Conservation (phyloP, 2,888 invertebrate species). For the Pammene aurita region DNA sequence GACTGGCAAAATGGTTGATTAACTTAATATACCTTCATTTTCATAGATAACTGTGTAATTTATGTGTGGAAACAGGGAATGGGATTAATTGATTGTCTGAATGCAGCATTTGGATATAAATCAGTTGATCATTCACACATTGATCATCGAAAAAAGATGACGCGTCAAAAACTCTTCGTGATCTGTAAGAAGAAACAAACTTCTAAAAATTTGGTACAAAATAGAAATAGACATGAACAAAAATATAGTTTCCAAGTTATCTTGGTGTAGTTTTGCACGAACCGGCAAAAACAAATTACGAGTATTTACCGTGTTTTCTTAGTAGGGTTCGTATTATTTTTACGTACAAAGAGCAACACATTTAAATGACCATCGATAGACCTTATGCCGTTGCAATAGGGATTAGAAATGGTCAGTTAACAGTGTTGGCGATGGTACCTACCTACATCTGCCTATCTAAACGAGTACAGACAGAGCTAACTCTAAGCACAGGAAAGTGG, state of each 20-base stretch:
- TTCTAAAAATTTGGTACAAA: no score
- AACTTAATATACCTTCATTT: conserved; percentile 37
- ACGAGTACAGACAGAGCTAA: background rate
- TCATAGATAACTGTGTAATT: conserved; percentile 23
- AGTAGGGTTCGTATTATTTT: background rate
- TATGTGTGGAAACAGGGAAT: background rate
- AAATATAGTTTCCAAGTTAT: no score
- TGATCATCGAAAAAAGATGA: no score
- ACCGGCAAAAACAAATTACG: background rate
- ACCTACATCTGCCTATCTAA: background rate
- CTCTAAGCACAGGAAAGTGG: conserved; percentile 29
- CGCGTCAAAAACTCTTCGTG: no score
- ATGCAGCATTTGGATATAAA: background rate
- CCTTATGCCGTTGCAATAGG: no score
- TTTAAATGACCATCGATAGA: no score
- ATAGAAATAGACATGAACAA: no score
- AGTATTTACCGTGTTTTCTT: background rate
- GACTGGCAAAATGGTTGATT: conserved; percentile 40
- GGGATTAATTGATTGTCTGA: background rate
- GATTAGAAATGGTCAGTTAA: no score
- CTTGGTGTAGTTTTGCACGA: background rate
- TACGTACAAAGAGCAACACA: no score
- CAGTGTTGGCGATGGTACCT: no score
- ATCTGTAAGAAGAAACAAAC: no score
- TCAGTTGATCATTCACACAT: no score